phyloP scores from a whole-genome alignment of 2,797 vertebrate genomes.

The Okamejei kenojei region DNA sequence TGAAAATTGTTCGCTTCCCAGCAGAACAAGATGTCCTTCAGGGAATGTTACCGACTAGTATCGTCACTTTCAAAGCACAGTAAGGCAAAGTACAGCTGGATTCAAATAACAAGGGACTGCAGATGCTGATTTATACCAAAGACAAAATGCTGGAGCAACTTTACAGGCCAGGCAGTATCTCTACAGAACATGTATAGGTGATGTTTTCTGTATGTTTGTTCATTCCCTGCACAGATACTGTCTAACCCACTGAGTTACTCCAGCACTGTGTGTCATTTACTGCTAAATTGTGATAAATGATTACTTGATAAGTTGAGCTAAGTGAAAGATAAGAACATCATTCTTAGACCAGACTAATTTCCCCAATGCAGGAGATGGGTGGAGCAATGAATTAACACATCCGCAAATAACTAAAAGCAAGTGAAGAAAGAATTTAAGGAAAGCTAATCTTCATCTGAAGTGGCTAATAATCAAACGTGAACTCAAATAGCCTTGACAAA shows the following conservation, averaged over 20 bases:
- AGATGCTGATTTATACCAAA: no score
- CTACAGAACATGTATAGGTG: no score
- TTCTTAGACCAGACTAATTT: neutral
- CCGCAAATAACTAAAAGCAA: neutral
- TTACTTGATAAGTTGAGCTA: neutral
- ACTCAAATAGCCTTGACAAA: neutral
- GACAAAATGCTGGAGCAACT: no score
- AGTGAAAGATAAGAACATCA: neutral
- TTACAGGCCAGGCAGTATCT: no score
- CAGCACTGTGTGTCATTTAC: no score
- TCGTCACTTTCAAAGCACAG: neutral
- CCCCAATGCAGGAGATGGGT: neutral
- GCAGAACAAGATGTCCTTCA: no score
- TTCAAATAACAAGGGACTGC: no score
- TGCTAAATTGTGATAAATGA: neutral
- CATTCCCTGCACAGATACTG: no score
- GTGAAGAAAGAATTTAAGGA: neutral
- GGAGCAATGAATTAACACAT: neutral
- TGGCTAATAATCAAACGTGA: no score
- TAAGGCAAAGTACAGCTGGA: neutral
- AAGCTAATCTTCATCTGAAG: neutral
- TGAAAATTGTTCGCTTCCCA: no score
- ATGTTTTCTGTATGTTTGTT: no score
- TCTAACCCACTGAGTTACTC: no score
- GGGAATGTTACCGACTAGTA: neutral